Conservation (phyloP, 2,797 vertebrate species). For the Acanthis flammea region DNA sequence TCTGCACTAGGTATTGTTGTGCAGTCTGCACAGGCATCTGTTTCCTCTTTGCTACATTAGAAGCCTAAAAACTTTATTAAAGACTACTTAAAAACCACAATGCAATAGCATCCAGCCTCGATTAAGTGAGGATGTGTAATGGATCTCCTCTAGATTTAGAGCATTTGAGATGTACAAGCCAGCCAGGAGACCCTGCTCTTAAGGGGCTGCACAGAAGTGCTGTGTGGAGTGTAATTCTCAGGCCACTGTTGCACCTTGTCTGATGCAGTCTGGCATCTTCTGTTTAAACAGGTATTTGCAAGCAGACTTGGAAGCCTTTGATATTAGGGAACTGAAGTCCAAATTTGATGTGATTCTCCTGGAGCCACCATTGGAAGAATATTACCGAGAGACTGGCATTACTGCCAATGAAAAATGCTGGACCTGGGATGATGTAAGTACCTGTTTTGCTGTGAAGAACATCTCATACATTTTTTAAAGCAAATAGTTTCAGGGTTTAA, state of each 20-base stretch:
- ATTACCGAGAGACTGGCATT: constrained; percentile 95
- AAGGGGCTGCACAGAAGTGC: not conserved
- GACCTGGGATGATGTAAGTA: constrained; percentile 94
- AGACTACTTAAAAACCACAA: not conserved
- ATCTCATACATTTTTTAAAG: rapidly evolving
- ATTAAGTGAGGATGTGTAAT: not conserved
- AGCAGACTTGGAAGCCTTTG: constrained; percentile 91
- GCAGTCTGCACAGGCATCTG: not conserved
- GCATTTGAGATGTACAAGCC: not conserved
- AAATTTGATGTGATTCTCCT: constrained; percentile 97
- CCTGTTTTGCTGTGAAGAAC: not conserved
- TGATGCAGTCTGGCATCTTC: not conserved
- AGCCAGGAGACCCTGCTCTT: not conserved
- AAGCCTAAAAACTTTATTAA: not conserved
- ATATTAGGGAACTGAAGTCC: constrained; percentile 90
- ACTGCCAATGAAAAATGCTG: constrained; percentile 95
- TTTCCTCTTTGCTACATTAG: not conserved
- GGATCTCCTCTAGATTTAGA: not conserved
- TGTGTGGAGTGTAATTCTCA: not conserved
- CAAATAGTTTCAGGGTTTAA: not conserved
- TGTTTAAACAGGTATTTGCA: constrained; percentile 89
- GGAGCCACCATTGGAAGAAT: constrained; percentile 94
- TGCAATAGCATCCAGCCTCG: not conserved
- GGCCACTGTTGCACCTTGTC: not conserved
- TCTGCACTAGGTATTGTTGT: not conserved